Evolutionary conservation across 1,140 invertebrate species (phyloP).

Genomic region (Pogonomyrmex californicus): DNA sequence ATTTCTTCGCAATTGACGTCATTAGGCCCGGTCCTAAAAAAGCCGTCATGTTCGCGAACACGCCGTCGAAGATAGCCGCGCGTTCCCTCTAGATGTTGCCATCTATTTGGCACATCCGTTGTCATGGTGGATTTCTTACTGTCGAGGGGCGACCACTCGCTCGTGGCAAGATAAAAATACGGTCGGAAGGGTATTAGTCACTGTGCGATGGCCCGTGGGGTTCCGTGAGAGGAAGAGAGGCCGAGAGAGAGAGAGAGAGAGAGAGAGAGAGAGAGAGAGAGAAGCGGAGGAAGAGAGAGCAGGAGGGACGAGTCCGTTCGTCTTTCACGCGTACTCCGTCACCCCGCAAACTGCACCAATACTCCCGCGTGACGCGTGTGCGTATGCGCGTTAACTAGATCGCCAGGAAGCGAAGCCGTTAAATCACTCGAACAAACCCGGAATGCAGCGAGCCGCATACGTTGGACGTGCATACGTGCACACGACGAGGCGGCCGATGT

Average conservation of each 20-base stretch:
- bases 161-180: slow-evolving; percentile 82
- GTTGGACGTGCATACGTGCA: slow-evolving; percentile 47
- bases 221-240: neutral
- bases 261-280: slow-evolving; percentile 14
- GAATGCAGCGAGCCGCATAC: slow-evolving; percentile 31
- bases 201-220: slow-evolving; percentile 72
- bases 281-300: slow-evolving; percentile 30
- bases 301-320: slow-evolving; percentile 50
- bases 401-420: slow-evolving; percentile 80
- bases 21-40: slow-evolving; percentile 25
- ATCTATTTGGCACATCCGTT: slow-evolving; percentile 82
- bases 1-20: slow-evolving; percentile 21
- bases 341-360: slow-evolving; percentile 48
- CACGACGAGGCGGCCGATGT: neutral
- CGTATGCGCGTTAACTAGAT: slow-evolving; percentile 81
- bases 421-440: slow-evolving; percentile 79
- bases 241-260: neutral
- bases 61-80: slow-evolving; percentile 50
- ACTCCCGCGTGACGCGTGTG: slow-evolving; percentile 10
- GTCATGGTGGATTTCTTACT: slow-evolving; percentile 70
- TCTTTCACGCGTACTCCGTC: slow-evolving; percentile 58
- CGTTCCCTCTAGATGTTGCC: slow-evolving; percentile 71
- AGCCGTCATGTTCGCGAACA: slow-evolving; percentile 68
- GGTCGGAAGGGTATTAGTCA: slow-evolving; percentile 79
- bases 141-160: slow-evolving; percentile 77